A percentile compares a stretch with the other conserved stretches of the same genome.
Conservation (phyloP, 2,888 invertebrate genomes). For the Tillus elongatus region DNA sequence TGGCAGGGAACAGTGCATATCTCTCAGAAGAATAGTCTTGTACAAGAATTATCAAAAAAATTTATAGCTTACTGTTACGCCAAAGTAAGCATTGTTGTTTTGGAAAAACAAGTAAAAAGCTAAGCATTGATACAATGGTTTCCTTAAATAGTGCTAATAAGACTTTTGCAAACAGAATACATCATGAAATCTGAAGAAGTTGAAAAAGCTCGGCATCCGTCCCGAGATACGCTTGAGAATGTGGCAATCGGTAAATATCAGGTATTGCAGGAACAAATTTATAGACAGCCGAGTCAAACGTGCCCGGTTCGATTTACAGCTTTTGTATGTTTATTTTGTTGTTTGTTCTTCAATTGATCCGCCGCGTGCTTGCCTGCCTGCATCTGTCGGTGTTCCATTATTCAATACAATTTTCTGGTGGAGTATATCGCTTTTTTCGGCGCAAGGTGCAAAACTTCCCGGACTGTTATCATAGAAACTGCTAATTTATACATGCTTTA, state of each 20-base stretch:
- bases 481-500: too few species aligned
- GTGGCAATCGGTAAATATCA: slow-evolving; percentile 27
- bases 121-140: slow-evolving; percentile 35
- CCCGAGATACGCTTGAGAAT: slow-evolving; percentile 31
- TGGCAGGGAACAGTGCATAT: too few species aligned
- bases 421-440: slow-evolving; percentile 17
- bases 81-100: slow-evolving; percentile 31
- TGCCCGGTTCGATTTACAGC: slow-evolving; percentile 30
- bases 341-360: slow-evolving; percentile 24
- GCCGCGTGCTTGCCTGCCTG: slow-evolving; percentile 30
- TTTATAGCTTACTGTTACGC: too few species aligned
- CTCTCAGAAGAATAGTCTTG: too few species aligned
- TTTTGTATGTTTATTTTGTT: slow-evolving; percentile 24
- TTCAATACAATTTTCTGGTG: slow-evolving; percentile 24
- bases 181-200: slow-evolving; percentile 35
- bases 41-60: too few species aligned
- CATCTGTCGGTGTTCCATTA: slow-evolving; percentile 33
- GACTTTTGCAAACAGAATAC: slow-evolving; percentile 35
- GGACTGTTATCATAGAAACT: too few species aligned
- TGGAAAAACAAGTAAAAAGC: slow-evolving; percentile 27
- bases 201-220: slow-evolving; percentile 31
- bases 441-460: slow-evolving; percentile 23
- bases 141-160: slow-evolving; percentile 38
- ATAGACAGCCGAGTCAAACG: slow-evolving; percentile 29
- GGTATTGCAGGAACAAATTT: slow-evolving; percentile 31